Base-by-base conservation (phyloP, 2,113 vertebrate species). In the Puma concolor region DNA sequence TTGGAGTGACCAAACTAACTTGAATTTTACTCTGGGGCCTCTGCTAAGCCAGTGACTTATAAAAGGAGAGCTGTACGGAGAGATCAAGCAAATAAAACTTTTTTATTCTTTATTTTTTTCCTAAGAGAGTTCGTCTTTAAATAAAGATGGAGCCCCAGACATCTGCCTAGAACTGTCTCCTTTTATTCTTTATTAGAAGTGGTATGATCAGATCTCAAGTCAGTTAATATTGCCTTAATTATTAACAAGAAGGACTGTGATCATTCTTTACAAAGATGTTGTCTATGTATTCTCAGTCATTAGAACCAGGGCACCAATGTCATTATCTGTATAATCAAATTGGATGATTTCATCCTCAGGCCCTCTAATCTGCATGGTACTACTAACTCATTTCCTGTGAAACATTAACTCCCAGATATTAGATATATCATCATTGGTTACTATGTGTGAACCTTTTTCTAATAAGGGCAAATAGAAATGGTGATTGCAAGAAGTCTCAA, bases 391-490 rank as follows among this genome's bases (percentile, higher is more conserved):
- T 17, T 69, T 98, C 96, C 95, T 27, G 5, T 83, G 91, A 88
- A 97, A 83, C 17, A 10, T 52, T 76, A 89, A 74, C 96, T 97
- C 91, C 92, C 92, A 94, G 54, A 80, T 69, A 77, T 0, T 83
- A 76, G 93, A 41, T 27, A 44, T 12, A 50, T 92, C 81, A 92
- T 21, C 66, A 79, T 48, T 92, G 48, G 41, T 94, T 76, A 63
- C 0, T 1, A 71, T 89, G 71, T n/a, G 89, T 90, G 87, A 95
- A 72, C 50, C 15, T 82, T 82, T 92, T 57, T 93, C 74, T 88
- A 97, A 38, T 17, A 96, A 96, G 84, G 71, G 63, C 33, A 95
- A 97, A 87, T 74, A 97, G 82, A 89, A 98, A 72, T 79, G 95
- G 66, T 87, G 72, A 95, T 4, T 25, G 0, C 38, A 92, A 96